Evolutionary conservation across 2,888 invertebrate genomes (phyloP).

Genomic region (Tachina lurida): DNA sequence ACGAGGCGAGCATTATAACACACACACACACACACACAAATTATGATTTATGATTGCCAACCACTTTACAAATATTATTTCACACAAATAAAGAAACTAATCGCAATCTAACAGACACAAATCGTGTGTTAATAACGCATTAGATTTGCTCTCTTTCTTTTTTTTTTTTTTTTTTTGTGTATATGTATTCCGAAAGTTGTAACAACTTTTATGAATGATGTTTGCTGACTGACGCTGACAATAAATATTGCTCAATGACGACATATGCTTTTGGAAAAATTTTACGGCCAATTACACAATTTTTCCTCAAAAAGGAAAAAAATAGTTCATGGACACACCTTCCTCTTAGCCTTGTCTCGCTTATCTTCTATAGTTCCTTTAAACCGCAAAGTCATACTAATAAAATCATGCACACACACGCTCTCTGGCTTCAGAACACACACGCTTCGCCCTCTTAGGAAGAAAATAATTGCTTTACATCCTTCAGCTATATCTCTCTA

Average conservation of each 20-base stretch:
- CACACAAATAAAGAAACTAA: slow-evolving; percentile 32
- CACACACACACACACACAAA: slow-evolving; percentile 31
- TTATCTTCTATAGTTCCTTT: neutral
- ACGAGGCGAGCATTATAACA: slow-evolving; percentile 47
- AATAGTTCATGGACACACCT: slow-evolving; percentile 56
- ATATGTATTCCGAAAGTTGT: neutral
- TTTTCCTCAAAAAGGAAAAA: slow-evolving; percentile 52
- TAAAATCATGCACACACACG: slow-evolving; percentile 11
- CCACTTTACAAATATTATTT: slow-evolving; percentile 55
- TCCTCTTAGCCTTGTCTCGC: slow-evolving; percentile 7
- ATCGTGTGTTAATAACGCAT: slow-evolving; percentile 68
- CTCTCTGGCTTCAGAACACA: slow-evolving; percentile 8
- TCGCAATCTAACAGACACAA: slow-evolving; percentile 68
- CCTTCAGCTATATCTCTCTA: slow-evolving; percentile 47
- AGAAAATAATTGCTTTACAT: slow-evolving; percentile 62
- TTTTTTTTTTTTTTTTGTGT: neutral
- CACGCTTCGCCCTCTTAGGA: slow-evolving; percentile 12
- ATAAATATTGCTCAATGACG: slow-evolving; percentile 61
- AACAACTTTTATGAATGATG: slow-evolving; percentile 49
- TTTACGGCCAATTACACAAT: slow-evolving; percentile 71
- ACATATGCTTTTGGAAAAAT: slow-evolving; percentile 68
- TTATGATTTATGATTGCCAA: slow-evolving; percentile 71
- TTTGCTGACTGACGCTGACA: slow-evolving; percentile 64
- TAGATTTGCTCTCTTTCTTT: slow-evolving; percentile 55
- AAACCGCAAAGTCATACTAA: slow-evolving; percentile 30